Base-by-base conservation (phyloP, 2,888 invertebrate genomes). In the Lycocerus yunnanus region DNA sequence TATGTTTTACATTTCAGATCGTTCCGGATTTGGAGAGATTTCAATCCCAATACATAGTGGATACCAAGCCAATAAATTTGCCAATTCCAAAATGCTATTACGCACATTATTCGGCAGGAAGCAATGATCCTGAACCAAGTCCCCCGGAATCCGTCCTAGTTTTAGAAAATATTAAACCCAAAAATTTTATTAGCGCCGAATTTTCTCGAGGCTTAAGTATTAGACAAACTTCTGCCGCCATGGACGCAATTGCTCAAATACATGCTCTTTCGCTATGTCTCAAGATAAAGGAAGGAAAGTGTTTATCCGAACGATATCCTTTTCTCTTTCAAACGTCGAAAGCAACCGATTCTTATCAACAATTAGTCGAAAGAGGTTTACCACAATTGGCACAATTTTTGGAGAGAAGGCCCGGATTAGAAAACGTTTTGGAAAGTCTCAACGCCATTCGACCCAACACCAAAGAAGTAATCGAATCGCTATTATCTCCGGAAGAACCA, bases 271-370 rank as follows among this genome's bases (percentile, higher is more conserved):
- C 94, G 0, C 87, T 95, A 3, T 91, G 90, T 5, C 86, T 91
- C 81, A 91, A 91, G 83, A 86, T 91, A 11, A 88, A 88, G 80
- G 89, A 90, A 76, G 88, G 86, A 13, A 87, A 87, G 71, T 83
- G 87, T 1, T 83, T 91, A 10, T 88, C 89, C 1, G 89, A 90
- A 78, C 87, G 89, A 65, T 91, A 91, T 80, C 90, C 90, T 14
- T 95, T 94, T 84, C 88, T 95, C 14, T 94, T 95, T 82, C 94
- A 94, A 81, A 94, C 94, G 58, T 92, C 93, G 60, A 89, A 93
- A 82, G 94, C 94, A 0, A 93, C 94, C 0, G 93, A 94, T 79
- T 94, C 94, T 4, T 95, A 94, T 83, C 92, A 94, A 77, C 93
- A 94, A 74, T 88, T 95, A 20, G 93, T 95, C 3, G 92, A 94